A percentile compares a stretch with the other conserved stretches of the same genome.
Conservation (phyloP, 2,797 vertebrate genomes). For the Channallabes apus region DNA sequence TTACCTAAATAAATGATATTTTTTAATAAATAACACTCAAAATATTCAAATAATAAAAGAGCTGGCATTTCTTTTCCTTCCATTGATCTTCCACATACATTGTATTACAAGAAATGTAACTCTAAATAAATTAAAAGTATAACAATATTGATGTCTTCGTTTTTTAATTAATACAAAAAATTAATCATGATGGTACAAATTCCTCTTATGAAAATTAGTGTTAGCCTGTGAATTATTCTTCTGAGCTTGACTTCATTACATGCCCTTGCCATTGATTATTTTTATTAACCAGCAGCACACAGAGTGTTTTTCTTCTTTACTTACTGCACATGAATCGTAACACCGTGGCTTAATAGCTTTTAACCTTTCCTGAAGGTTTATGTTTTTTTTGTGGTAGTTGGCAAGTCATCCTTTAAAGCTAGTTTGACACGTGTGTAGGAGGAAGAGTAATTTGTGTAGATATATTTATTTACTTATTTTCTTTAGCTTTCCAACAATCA, state of each 20-base stretch:
- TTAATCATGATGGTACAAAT: too few species aligned
- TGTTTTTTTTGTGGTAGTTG: not conserved
- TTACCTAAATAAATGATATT: too few species aligned
- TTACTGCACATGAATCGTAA: not conserved
- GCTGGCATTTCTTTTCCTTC: too few species aligned
- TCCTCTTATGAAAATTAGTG: too few species aligned
- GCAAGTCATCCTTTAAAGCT: not conserved
- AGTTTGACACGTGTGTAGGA: not conserved
- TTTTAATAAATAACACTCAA: too few species aligned
- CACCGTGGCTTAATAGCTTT: too few species aligned
- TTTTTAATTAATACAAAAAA: too few species aligned
- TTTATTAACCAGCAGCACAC: not conserved
- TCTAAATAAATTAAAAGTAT: not conserved
- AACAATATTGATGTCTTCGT: too few species aligned
- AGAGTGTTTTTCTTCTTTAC: not conserved
- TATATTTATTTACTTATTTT: not conserved
- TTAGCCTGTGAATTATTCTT: too few species aligned
- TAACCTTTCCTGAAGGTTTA: too few species aligned
- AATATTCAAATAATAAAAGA: too few species aligned
- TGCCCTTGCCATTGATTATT: not conserved
- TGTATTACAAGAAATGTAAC: not conserved
- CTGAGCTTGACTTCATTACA: not conserved
- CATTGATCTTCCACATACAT: not conserved
- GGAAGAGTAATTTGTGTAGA: not conserved
- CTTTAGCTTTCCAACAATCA: not conserved